Base-by-base conservation (phyloP, 2,113 vertebrate species). In the Python bivittatus region DNA sequence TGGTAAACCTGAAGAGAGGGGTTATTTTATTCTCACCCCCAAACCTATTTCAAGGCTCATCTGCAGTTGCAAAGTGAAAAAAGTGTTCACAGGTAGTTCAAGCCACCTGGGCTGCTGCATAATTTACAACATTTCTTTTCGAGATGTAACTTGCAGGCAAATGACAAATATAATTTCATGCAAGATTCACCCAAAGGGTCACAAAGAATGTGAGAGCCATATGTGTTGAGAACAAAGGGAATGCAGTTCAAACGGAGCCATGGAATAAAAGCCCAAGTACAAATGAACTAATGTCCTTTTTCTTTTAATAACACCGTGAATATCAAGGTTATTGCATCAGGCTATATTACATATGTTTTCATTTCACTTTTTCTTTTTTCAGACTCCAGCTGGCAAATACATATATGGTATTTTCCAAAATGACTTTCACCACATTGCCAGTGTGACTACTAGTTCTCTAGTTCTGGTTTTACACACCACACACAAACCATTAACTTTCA, bases 171-270 rank as follows among this genome's bases (percentile, higher is more conserved):
- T 93, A 90, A 84, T 91, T 95, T 92, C 33, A 56, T 38, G 57
- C 68, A 42, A 25, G n/a, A 23, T 90, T 96, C 92, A 90, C 68
- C 68, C 53, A 91, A 95, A 92, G 94, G 89, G 88, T 91, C 10
- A 29, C 0, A 56, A 84, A 95, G 93, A 91, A 92, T 9, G 22
- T 25, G 94, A 91, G 57, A 94, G 89, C 90, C 17, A 93, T 61
- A 29, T 92, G 86, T 90, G 38, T 56, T 72, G 53, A 44, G 61
- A 90, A 20, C 90, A 83, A 93, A 90, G 91, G 29, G 13, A 93
- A 89, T 38, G 52, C 94, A 6, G 33, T 89, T 68, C 86, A 57
- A 64, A 86, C 91, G 89, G 42, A 90, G 4, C 86, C 12, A n/a
- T 29, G 11, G 38, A 85, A 79, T 91, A 92, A 84, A 90, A 90